Conservation (phyloP, 2,888 invertebrate species). For the Synergus laeviventris region DNA sequence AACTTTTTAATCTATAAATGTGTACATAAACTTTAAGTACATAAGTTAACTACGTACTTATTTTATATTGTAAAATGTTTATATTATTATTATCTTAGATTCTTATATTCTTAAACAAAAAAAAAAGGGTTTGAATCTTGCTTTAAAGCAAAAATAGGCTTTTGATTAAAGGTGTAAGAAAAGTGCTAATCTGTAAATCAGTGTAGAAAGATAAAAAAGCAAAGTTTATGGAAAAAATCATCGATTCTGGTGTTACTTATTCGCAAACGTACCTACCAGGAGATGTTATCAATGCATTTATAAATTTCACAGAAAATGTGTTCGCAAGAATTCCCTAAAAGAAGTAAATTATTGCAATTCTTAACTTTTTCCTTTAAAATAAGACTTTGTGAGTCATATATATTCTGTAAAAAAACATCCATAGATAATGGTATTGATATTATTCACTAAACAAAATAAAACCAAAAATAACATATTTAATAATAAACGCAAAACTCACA, state of each 20-base stretch:
- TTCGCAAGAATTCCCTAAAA: not conserved
- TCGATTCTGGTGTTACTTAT: no score
- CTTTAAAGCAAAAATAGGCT: no score
- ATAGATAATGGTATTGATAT: no score
- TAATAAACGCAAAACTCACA: not conserved
- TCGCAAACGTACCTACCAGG: not conserved
- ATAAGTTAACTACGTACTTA: not conserved
- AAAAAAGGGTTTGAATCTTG: no score
- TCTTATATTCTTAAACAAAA: no score
- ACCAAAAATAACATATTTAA: not conserved
- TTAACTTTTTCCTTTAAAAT: not conserved
- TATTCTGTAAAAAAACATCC: no score
- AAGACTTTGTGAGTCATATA: not conserved
- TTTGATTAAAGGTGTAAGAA: no score
- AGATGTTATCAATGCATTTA: constrained; percentile 7
- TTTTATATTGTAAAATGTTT: not conserved
- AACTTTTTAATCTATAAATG: constrained; percentile 29
- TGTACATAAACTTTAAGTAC: not conserved
- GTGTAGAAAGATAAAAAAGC: no score
- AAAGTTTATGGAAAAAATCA: no score
- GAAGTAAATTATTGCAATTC: not conserved
- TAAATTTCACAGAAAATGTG: not conserved
- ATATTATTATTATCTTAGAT: not conserved
- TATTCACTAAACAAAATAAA: not conserved
- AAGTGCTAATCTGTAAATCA: no score